Evolutionary conservation across 2,113 vertebrate genomes (phyloP).

Genomic region (Procavia capensis): DNA sequence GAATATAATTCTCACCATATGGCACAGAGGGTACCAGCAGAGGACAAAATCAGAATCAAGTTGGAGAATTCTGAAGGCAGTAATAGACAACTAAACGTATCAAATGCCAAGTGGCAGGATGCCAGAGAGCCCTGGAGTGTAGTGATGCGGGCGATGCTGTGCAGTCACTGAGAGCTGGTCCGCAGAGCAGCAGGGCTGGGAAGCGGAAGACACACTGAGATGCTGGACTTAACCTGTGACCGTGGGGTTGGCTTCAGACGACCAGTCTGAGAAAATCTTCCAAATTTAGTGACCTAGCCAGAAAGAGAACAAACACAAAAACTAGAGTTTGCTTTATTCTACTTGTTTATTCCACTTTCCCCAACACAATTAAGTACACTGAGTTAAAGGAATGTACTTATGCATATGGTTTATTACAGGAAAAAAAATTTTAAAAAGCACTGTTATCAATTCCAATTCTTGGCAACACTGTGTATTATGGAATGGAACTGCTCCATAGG

Average conservation of each 20-base stretch:
- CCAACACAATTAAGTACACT: background rate
- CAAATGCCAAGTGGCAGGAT: background rate
- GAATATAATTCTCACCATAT: background rate
- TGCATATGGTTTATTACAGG: background rate
- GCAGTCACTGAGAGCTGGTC: background rate
- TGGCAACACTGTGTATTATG: background rate
- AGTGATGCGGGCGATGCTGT: background rate
- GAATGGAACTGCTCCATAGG: background rate
- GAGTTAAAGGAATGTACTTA: background rate
- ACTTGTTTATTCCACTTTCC: background rate
- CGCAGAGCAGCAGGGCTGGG: background rate
- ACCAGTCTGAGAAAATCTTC: background rate
- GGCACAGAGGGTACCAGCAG: background rate
- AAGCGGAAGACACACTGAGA: background rate
- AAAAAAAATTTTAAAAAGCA: background rate
- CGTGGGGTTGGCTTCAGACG: background rate
- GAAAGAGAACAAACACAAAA: background rate
- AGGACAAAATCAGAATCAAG: background rate
- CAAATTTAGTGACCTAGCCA: background rate
- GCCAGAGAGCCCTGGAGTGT: background rate
- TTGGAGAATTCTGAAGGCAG: background rate
- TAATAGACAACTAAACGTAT: background rate
- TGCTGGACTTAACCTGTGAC: accelerated
- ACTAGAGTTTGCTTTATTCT: background rate
- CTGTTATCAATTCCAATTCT: background rate